Percentiles rank a stretch among this genome's conserved stretches.
Conservation (phyloP, 2,888 invertebrate genomes). For the Agonopterix heracliana region DNA sequence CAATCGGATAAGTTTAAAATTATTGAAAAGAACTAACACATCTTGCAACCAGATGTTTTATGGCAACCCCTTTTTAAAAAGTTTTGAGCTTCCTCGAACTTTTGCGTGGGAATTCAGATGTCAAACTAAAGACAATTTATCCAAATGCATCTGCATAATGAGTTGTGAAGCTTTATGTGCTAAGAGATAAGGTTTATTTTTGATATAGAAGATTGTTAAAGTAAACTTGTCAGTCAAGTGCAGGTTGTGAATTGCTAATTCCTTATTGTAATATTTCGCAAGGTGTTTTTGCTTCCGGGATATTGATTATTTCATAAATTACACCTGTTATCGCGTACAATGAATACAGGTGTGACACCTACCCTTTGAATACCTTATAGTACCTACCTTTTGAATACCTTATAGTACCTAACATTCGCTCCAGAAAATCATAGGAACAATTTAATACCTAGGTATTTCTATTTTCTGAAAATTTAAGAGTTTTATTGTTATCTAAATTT, state of each 20-base stretch:
- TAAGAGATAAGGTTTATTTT: not conserved
- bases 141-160: no score
- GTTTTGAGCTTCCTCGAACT: conserved; percentile 27
- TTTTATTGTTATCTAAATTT: no score
- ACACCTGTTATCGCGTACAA: not conserved
- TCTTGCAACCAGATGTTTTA: conserved; percentile 30
- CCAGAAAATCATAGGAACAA: no score
- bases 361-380: no score
- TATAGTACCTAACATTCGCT: no score
- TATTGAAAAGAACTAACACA: conserved; percentile 9
- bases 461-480: no score
- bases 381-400: no score
- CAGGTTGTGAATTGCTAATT: conserved; percentile 24
- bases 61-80: conserved; percentile 28
- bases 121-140: conserved; percentile 8
- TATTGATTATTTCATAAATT: conserved; percentile 1
- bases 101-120: conserved; percentile 28
- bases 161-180: conserved; percentile 3
- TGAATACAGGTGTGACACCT: no score
- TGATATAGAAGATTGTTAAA: not conserved
- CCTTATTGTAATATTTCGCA: conserved; percentile 21
- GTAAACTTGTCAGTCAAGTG: conserved; percentile 3
- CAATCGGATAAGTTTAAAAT: not conserved
- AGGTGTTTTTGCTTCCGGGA: conserved; percentile 18
- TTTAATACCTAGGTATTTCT: no score